Percentiles rank a stretch among this genome's conserved stretches.
phyloP scores from a whole-genome alignment of 2,888 invertebrate species.

The Sipha maydis region DNA sequence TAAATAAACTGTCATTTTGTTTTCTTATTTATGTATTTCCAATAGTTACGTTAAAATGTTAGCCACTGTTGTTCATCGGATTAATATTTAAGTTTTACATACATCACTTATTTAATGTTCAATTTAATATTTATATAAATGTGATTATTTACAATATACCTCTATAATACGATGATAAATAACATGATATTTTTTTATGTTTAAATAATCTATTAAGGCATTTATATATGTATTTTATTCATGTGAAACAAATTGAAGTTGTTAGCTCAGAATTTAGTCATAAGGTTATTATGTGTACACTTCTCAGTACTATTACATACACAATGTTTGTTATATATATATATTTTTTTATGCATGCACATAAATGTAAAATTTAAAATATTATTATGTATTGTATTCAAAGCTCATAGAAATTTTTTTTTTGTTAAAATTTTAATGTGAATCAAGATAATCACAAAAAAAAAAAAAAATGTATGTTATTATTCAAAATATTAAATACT shows the following conservation, averaged over 20 bases:
- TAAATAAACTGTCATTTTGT: neutral
- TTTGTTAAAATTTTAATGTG: neutral
- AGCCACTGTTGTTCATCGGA: neutral
- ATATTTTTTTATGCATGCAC: slow-evolving; percentile 31
- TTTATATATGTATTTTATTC: neutral
- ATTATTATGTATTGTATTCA: slow-evolving; percentile 9
- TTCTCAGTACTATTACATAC: neutral
- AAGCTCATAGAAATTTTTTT: neutral
- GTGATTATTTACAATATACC: slow-evolving; percentile 34
- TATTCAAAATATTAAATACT: neutral
- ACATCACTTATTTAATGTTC: slow-evolving; percentile 6
- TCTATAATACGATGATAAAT: slow-evolving; percentile 8
- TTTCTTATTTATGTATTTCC: slow-evolving; percentile 11
- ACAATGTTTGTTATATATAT: slow-evolving; percentile 5
- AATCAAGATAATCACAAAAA: neutral
- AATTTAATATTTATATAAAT: neutral
- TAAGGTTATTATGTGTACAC: neutral
- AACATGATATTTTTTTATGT: slow-evolving; percentile 23
- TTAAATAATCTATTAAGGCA: neutral
- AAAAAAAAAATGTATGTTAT: neutral
- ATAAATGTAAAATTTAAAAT: slow-evolving; percentile 27
- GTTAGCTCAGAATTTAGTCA: slow-evolving; percentile 25
- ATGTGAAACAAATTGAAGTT: slow-evolving; percentile 19
- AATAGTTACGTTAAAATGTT: neutral
- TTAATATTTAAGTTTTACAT: slow-evolving; percentile 1